Evolutionary conservation across 2,113 vertebrate genomes (phyloP).

Genomic region (Epinephelus lanceolatus): DNA sequence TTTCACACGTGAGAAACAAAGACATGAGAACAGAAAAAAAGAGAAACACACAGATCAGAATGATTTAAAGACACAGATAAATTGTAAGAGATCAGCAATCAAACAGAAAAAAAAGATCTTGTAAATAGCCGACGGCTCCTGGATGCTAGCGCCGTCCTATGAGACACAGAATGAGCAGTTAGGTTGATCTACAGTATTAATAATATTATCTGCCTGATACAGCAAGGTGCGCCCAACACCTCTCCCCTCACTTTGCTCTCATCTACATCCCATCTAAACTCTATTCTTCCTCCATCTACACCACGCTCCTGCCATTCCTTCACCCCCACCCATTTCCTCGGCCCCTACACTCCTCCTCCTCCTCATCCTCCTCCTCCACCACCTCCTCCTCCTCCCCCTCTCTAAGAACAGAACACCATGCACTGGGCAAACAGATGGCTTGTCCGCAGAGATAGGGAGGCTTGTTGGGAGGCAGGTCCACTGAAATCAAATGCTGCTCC

Average conservation of each 20-base stretch:
- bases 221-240: conserved; percentile 44
- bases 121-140: conserved; percentile 35
- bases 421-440: conserved; percentile 86
- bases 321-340: conserved; percentile 51
- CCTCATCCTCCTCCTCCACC: conserved; percentile 3
- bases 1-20: conserved; percentile 29
- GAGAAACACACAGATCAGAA: conserved; percentile 9
- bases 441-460: conserved; percentile 83
- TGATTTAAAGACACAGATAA: conserved; percentile 33
- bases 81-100: conserved; percentile 20
- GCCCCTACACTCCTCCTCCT: conserved; percentile 38
- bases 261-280: conserved; percentile 43
- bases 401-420: conserved; percentile 81
- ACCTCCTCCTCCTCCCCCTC: conserved; percentile 61
- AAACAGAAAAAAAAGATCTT: conserved; percentile 18
- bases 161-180: conserved; percentile 45
- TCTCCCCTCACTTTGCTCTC: conserved; percentile 23
- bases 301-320: conserved; percentile 50
- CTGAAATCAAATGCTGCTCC: conserved; percentile 84
- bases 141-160: conserved; percentile 32
- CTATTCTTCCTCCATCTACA: conserved; percentile 34
- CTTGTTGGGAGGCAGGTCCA: conserved; percentile 83
- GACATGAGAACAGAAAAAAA: conserved; percentile 39
- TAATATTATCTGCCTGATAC: conserved; percentile 43
- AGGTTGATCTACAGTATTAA: conserved; percentile 62